Percentiles rank a stretch among this genome's conserved stretches.
phyloP scores from a whole-genome alignment of 1,140 invertebrate genomes.

The Penaeus chinensis region DNA sequence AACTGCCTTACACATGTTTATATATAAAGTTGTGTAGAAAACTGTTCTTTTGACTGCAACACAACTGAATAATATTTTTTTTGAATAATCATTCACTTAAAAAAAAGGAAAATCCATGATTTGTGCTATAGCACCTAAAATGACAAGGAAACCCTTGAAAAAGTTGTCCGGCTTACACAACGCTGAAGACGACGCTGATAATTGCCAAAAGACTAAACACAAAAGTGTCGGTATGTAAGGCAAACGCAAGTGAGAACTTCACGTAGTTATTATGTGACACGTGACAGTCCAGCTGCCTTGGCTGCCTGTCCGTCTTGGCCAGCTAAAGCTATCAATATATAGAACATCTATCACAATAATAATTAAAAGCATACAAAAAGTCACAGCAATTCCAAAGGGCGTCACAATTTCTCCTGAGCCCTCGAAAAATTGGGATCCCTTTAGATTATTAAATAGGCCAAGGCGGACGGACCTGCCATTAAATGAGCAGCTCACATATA shows the following conservation, averaged over 20 bases:
- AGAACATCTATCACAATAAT: slow-evolving; percentile 63
- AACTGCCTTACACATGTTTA: slow-evolving; percentile 62
- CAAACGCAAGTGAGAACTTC: slow-evolving; percentile 61
- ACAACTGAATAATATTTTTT: slow-evolving; percentile 55
- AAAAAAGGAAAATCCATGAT: slow-evolving; percentile 58
- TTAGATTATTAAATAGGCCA: slow-evolving; percentile 61
- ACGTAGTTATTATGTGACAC: slow-evolving; percentile 61
- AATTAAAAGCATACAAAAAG: slow-evolving; percentile 63
- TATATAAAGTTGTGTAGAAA: slow-evolving; percentile 62
- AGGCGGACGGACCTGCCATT: slow-evolving; percentile 55
- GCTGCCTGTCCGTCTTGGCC: slow-evolving; percentile 60
- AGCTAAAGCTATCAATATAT: slow-evolving; percentile 62
- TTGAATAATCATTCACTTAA: slow-evolving; percentile 29
- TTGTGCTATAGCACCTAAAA: slow-evolving; percentile 62
- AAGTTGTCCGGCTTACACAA: slow-evolving; percentile 59
- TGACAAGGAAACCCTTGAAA: slow-evolving; percentile 62
- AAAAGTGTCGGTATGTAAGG: slow-evolving; percentile 59
- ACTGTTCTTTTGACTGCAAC: slow-evolving; percentile 60
- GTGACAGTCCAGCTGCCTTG: slow-evolving; percentile 58
- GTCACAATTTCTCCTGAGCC: slow-evolving; percentile 63
- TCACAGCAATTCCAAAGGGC: slow-evolving; percentile 62
- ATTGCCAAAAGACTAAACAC: slow-evolving; percentile 57
- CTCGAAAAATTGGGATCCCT: slow-evolving; percentile 63
- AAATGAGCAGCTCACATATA: slow-evolving; percentile 59
- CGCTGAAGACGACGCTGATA: slow-evolving; percentile 46